These are phyloP conservation scores for Chloroceryle aenea DNA, from an alignment of 2,113 vertebrate species.

Conservation along the genomic window DNA sequence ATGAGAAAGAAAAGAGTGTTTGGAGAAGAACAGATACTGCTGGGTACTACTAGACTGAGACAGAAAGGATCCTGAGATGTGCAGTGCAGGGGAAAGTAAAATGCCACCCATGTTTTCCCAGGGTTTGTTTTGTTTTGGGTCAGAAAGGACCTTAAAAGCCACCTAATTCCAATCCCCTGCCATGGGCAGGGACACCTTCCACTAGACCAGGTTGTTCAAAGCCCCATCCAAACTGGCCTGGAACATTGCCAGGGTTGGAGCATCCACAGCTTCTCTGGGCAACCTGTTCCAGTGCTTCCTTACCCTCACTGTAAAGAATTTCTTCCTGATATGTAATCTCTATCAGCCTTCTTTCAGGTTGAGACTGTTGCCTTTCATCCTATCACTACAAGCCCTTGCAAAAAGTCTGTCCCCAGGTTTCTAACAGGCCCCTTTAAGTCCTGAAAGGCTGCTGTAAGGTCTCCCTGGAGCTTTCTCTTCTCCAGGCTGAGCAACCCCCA, in stretches of 20 bases:
- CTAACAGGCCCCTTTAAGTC: too few relatives aligned
- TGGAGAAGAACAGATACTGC: not conserved
- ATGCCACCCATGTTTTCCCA: not conserved
- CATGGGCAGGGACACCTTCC: not conserved
- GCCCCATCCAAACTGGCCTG: not conserved
- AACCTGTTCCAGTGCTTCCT: not conserved
- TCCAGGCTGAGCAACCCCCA: not conserved
- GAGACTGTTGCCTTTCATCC: not conserved
- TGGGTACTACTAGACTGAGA: not conserved
- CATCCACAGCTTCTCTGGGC: not conserved
- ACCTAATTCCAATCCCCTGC: not conserved
- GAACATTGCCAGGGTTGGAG: not conserved
- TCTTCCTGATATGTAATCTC: not conserved
- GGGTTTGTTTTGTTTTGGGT: not conserved
- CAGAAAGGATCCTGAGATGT: not conserved
- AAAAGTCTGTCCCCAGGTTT: too few relatives aligned
- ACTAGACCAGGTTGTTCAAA: not conserved
- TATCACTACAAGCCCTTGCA: too few relatives aligned
- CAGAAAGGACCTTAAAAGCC: not conserved
- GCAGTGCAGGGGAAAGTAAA: not conserved
- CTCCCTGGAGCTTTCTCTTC: not conserved
- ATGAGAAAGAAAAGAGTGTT: not conserved
- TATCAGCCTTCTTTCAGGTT: not conserved
- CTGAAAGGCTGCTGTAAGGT: not conserved
- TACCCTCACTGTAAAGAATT: not conserved